Conservation (phyloP, 2,113 vertebrate genomes). For the Nipponia nippon region DNA sequence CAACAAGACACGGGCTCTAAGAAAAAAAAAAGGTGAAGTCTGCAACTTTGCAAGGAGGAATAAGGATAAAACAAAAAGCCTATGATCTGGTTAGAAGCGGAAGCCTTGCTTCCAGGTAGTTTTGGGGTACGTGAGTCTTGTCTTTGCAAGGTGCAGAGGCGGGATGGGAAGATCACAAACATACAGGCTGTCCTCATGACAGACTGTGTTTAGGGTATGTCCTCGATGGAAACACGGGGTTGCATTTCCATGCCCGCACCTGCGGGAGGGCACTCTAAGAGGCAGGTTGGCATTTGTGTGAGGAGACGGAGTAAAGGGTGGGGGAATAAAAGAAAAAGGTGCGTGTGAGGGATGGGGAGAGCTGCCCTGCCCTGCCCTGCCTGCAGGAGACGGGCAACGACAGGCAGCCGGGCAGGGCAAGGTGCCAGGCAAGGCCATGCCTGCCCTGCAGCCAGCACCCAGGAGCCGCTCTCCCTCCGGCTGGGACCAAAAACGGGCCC, state of each 20-base stretch:
- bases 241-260: background rate
- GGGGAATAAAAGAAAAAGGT: background rate
- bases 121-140: background rate
- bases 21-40: background rate
- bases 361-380: background rate
- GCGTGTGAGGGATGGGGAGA: background rate
- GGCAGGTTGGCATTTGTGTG: background rate
- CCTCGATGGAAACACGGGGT: background rate
- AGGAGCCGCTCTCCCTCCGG: background rate
- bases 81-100: background rate
- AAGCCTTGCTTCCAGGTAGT: background rate
- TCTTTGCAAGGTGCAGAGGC: background rate
- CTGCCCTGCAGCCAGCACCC: background rate
- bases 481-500: background rate
- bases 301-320: background rate
- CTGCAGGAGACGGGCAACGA: background rate
- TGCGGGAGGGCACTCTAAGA: accelerated
- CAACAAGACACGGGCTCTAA: background rate
- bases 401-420: background rate
- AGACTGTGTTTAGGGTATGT: background rate
- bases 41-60: background rate
- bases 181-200: background rate
- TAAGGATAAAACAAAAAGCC: background rate
- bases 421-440: background rate
- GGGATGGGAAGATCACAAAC: background rate